These are phyloP conservation scores for Amphipyra berbera DNA, from an alignment of 2,888 invertebrate species.

Conservation along the genomic window DNA sequence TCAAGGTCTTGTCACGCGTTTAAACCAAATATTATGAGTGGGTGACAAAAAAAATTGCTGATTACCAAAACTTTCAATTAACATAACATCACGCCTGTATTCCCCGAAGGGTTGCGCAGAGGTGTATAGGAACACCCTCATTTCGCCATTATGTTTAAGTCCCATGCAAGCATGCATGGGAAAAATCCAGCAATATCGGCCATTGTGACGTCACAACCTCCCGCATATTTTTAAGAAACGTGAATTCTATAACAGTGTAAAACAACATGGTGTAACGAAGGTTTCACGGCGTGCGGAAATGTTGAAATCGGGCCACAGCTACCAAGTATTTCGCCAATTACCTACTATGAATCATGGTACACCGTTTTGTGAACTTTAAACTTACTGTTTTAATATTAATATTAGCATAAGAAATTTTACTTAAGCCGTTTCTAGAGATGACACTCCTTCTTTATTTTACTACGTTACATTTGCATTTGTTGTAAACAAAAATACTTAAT, in stretches of 20 bases:
- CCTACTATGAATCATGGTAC: slow-evolving; percentile 21
- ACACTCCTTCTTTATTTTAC: slow-evolving; percentile 21
- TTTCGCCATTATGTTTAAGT: no score
- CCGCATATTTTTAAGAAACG: neutral
- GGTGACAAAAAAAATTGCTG: no score
- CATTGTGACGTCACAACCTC: neutral
- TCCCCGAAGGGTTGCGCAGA: no score
- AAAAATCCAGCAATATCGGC: no score
- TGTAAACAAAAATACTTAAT: slow-evolving; percentile 28
- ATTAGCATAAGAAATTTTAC: slow-evolving; percentile 12
- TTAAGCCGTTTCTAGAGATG: slow-evolving; percentile 10
- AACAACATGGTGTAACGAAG: neutral
- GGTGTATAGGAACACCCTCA: no score
- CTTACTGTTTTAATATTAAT: neutral
- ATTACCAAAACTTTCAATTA: no score
- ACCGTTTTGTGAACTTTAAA: slow-evolving; percentile 13
- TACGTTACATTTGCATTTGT: slow-evolving; percentile 21
- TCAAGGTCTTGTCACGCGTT: no score
- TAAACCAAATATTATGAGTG: no score
- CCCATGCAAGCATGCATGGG: no score
- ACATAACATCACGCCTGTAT: no score
- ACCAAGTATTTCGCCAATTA: slow-evolving; percentile 23
- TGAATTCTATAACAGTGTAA: slow-evolving; percentile 9
- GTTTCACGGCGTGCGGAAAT: slow-evolving; percentile 18
- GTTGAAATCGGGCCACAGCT: slow-evolving; percentile 19